These are phyloP conservation scores for Cataglyphis hispanica DNA, from an alignment of 1,140 invertebrate species.

Conservation along the genomic window DNA sequence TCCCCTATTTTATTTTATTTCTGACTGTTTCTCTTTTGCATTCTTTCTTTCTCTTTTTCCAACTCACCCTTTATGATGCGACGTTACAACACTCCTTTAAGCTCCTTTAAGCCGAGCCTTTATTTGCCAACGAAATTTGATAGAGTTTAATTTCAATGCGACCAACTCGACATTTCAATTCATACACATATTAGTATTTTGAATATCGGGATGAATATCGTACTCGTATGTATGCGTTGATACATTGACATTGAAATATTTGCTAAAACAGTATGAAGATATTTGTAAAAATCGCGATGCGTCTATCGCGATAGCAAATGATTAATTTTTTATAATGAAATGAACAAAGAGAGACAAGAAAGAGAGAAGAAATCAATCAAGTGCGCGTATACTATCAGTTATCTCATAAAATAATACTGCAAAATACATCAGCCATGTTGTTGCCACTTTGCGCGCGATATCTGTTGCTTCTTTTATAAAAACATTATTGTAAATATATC, in stretches of 20 bases:
- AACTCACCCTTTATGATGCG: neutral
- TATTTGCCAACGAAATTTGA: slow-evolving; percentile 33
- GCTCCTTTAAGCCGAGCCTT: neutral
- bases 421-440: neutral
- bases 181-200: slow-evolving; percentile 8
- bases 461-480: slow-evolving; percentile 16
- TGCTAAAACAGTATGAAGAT: neutral
- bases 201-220: neutral
- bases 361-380: neutral
- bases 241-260: neutral
- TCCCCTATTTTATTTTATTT: neutral
- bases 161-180: slow-evolving; percentile 21
- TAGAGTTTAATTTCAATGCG: neutral
- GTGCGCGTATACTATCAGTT: slow-evolving; percentile 2
- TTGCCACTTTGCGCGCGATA: neutral
- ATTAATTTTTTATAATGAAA: slow-evolving; percentile 17
- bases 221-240: too few species aligned
- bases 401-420: slow-evolving; percentile 28
- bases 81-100: neutral
- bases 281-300: neutral
- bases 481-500: slow-evolving; percentile 16
- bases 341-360: neutral
- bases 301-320: slow-evolving; percentile 13
- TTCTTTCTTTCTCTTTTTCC: neutral
- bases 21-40: neutral